Percentiles rank a stretch among this genome's conserved stretches.
These are phyloP conservation scores for Brachycybe producta DNA, from an alignment of 2,888 invertebrate genomes.

Conservation along the genomic window DNA sequence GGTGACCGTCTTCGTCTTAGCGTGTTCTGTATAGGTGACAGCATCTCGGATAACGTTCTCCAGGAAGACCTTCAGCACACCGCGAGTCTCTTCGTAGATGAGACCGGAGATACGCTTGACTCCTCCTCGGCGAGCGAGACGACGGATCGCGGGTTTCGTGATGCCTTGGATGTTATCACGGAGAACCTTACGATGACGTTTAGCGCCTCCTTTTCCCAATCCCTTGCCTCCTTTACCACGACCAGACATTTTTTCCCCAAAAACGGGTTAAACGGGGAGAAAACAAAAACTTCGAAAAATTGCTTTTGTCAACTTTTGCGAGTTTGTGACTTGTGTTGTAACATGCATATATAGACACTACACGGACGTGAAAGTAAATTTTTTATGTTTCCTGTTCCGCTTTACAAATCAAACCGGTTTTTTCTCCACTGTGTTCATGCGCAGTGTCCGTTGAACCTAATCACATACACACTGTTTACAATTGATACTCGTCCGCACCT, in stretches of 20 bases:
- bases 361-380: too few relatives aligned
- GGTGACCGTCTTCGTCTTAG: constrained; percentile 74
- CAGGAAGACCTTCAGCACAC: constrained; percentile 64
- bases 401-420: too few relatives aligned
- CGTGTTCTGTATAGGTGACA: constrained; percentile 76
- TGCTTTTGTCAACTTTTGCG: too few relatives aligned
- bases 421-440: too few relatives aligned
- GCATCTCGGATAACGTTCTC: constrained; percentile 72
- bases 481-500: too few relatives aligned
- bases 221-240: constrained; percentile 68
- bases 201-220: constrained; percentile 65
- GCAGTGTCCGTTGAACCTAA: too few relatives aligned
- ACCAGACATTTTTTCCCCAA: constrained; percentile 61
- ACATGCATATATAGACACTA: too few relatives aligned
- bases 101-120: constrained; percentile 53
- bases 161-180: constrained; percentile 42
- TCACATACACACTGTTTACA: too few relatives aligned
- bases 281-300: too few relatives aligned
- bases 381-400: too few relatives aligned
- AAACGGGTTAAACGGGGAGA: too few relatives aligned
- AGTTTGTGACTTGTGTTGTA: too few relatives aligned
- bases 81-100: constrained; percentile 66
- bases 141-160: constrained; percentile 39
- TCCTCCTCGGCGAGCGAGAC: constrained; percentile 41
- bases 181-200: constrained; percentile 63